Evolutionary conservation across 2,888 invertebrate species (phyloP), one percentile per base, ranked within the genome.

Genomic region (Ceramica pisi): DNA sequence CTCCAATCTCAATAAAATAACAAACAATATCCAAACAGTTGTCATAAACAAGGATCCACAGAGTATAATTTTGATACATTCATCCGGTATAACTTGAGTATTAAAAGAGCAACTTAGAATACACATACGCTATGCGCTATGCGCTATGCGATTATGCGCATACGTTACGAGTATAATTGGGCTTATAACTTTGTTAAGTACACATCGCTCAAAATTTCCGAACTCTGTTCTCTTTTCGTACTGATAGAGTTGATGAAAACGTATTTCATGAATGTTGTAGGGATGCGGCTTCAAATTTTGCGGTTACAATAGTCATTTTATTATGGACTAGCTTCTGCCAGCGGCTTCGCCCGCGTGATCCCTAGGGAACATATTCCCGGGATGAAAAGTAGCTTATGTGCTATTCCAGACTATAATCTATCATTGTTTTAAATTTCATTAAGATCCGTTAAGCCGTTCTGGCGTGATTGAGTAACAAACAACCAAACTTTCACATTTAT

Each of bases 91-190:
- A 38, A 26, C 44, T 67, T 74, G 6, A 50, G 14, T 23, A 23
- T n/a, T 31, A 53, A 19, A n/a, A 53, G 23, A 21, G 16, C 8
- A 79, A 63, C 44, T 67, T 72, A 50, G n/a, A 63, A 79, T 53
- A 67, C 21, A 68, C 44, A 59, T 19, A 50, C 50, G 35, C 4
- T 9, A 21, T 55, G 41, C 56, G 57, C 62, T 62, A 48, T 48
- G 56, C 9, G 21, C 23, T 14, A 35, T 16, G 10, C 23, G n/a
- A 78, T 66, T 81, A 75, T 66, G 81, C 76, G 55, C 65, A 81
- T 75, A 75, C 50, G 76, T 46, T 80, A n/a, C n/a, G n/a, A n/a
- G n/a, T n/a, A n/a, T 41, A n/a, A n/a, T 46, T 19, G 38, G 10
- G 44, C 56, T 75, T 57, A 48, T 31, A 48, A 69, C 61, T 69